Percentiles rank a stretch among this genome's conserved stretches.
Conservation (phyloP, 2,888 invertebrate species). For the Drosophila kanekoi region DNA sequence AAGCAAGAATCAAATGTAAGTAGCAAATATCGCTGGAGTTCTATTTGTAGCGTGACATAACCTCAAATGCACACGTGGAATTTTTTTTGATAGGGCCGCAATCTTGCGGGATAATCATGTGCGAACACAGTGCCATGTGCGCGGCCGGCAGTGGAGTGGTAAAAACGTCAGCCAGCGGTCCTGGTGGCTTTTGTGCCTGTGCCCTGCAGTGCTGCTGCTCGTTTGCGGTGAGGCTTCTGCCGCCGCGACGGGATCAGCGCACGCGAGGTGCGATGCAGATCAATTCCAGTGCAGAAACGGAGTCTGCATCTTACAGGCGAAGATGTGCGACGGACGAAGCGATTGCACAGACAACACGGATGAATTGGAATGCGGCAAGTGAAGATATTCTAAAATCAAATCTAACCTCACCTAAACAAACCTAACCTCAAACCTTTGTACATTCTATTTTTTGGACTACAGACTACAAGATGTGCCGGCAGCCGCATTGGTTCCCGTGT, state of each 20-base stretch:
- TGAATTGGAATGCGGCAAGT: constrained; percentile 83
- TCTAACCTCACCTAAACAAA: constrained; percentile 15
- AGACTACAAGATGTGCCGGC: constrained; percentile 81
- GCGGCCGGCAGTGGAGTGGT: constrained; percentile 21
- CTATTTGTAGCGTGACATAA: constrained; percentile 30
- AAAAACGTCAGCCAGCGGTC: constrained; percentile 4
- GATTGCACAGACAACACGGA: constrained; percentile 83
- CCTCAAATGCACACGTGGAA: constrained; percentile 56
- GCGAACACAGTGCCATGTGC: constrained; percentile 48
- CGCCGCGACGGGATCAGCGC: constrained; percentile 52
- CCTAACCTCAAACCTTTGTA: constrained; percentile 17
- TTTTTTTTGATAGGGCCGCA: constrained; percentile 33
- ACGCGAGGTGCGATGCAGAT: constrained; percentile 81
- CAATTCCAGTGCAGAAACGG: constrained; percentile 86
- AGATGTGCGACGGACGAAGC: constrained; percentile 82
- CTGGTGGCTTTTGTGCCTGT: constrained; percentile 45
- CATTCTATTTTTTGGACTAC: background rate
- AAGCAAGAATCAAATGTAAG: constrained; percentile 51
- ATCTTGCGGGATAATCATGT: constrained; percentile 37
- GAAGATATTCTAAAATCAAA: background rate
- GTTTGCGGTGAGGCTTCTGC: constrained; percentile 67
- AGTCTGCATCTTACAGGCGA: constrained; percentile 81
- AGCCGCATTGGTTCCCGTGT: constrained; percentile 84
- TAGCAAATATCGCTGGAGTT: background rate
- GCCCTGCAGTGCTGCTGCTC: constrained; percentile 58